A percentile compares a stretch with the other conserved stretches of the same genome.
These are phyloP conservation scores for Agrochola lychnidis DNA, from an alignment of 2,888 invertebrate species.

Conservation along the genomic window DNA sequence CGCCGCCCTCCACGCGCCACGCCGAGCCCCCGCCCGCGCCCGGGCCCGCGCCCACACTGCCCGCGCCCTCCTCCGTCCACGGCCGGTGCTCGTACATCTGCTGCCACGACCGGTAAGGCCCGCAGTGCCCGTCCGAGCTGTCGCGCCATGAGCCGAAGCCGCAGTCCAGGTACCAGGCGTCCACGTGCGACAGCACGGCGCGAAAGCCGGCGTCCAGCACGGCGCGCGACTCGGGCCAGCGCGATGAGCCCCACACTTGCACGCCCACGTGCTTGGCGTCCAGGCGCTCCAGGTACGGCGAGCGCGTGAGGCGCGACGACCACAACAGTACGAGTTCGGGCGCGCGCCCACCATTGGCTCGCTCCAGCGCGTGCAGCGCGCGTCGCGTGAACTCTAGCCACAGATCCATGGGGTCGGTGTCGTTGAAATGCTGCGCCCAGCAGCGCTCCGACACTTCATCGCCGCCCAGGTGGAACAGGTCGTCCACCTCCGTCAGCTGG, in stretches of 20 bases:
- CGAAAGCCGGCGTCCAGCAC: conserved; percentile 94
- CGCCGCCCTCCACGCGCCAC: conserved; percentile 92
- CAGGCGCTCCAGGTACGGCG: conserved; percentile 92
- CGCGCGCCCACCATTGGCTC: conserved; percentile 91
- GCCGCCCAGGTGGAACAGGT: conserved; percentile 96
- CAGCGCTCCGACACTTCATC: conserved; percentile 96
- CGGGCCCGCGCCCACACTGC: too few relatives aligned
- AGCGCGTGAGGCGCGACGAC: conserved; percentile 94
- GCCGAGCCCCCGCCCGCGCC: conserved; percentile 90
- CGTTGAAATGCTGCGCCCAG: conserved; percentile 94
- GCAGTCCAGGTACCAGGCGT: conserved; percentile 97
- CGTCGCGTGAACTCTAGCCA: conserved; percentile 95
- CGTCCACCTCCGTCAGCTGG: conserved; percentile 93
- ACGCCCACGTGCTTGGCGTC: conserved; percentile 91
- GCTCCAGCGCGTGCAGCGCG: conserved; percentile 91
- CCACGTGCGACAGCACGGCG: conserved; percentile 95
- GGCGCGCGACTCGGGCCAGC: conserved; percentile 95
- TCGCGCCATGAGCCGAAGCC: conserved; percentile 97
- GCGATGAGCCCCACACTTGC: conserved; percentile 95
- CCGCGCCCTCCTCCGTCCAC: conserved; percentile 90
- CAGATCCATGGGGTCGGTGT: conserved; percentile 94
- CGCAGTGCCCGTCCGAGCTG: conserved; percentile 95
- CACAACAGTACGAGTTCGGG: conserved; percentile 92
- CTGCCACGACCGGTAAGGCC: conserved; percentile 97
- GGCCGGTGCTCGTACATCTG: conserved; percentile 96